These are phyloP conservation scores for Philonicus albiceps DNA, from an alignment of 2,888 invertebrate genomes.

Conservation along the genomic window DNA sequence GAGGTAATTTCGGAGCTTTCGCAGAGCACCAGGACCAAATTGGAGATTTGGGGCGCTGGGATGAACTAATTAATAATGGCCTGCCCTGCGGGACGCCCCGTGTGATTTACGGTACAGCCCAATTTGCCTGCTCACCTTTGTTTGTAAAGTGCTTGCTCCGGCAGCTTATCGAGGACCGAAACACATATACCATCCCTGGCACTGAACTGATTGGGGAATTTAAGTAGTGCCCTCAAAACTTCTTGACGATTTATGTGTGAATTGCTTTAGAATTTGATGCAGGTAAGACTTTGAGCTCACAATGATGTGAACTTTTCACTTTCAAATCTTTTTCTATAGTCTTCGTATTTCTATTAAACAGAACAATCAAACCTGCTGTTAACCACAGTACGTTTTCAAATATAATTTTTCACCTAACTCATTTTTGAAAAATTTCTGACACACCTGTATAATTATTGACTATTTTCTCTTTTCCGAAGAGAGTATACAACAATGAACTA, in stretches of 20 bases:
- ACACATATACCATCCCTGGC: neutral
- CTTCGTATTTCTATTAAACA: no score
- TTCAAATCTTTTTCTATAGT: no score
- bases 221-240: neutral
- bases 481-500: no score
- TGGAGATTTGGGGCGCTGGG: conserved; percentile 44
- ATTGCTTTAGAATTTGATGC: neutral
- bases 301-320: neutral
- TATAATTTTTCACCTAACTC: no score
- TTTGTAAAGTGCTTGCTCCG: neutral
- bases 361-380: no score
- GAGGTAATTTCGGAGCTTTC: conserved; percentile 21
- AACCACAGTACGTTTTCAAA: no score
- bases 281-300: neutral
- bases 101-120: neutral
- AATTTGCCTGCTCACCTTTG: neutral
- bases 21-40: conserved; percentile 44
- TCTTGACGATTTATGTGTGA: neutral
- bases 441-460: no score
- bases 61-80: conserved; percentile 51
- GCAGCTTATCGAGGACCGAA: neutral
- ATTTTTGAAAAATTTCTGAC: no score
- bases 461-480: no score
- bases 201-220: neutral
- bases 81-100: neutral